Base-by-base conservation (phyloP, 2,888 invertebrate species). In the Desoria tigrina region DNA sequence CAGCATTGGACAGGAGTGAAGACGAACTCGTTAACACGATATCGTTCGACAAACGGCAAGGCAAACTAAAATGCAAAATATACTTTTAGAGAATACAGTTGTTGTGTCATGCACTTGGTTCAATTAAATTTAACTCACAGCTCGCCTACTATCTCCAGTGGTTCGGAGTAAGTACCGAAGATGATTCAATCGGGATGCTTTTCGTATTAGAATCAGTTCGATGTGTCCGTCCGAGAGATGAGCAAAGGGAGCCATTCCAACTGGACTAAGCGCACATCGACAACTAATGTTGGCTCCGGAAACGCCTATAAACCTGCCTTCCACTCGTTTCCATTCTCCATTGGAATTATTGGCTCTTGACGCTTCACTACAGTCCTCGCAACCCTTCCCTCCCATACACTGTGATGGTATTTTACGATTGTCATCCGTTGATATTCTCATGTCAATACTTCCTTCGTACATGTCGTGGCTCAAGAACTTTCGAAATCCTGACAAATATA, bases 141-240 rank as follows among this genome's bases (percentile, higher is more conserved):
- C 84, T 78, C 85, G 85, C 68, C 86, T 84, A 74, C 83, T 82
- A 77, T 84, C 85, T 71, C 85, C 86, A 56, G 86, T 84, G 56
- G 87, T 82, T 70, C 86, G 83, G 32, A 87, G 78, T 55, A 91
- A 81, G 77, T 90, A 85, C 68, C 86, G 84, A 50, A 90, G 79
- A 79, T 88, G 89, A 78, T 90, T 87, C 42, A 88, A 77, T 63
- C 90, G 79, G 23, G 88, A 86, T 23, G 90, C 88, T 77, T 89
- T 87, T 51, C 85, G 84, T 42, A 91, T 86, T 45, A 92, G 79
- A 70, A 91, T 86, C 72, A 92, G 82, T 81, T 92, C 89, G 66
- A 89, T 83, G 78, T 86, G 87, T 28, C 92, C 92, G 79, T 92
- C 90, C 0, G 90, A 90, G 42, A 90, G 81, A 79, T 92, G 91